These are phyloP conservation scores for Rhingia campestris DNA, from an alignment of 2,888 invertebrate species.

Conservation along the genomic window DNA sequence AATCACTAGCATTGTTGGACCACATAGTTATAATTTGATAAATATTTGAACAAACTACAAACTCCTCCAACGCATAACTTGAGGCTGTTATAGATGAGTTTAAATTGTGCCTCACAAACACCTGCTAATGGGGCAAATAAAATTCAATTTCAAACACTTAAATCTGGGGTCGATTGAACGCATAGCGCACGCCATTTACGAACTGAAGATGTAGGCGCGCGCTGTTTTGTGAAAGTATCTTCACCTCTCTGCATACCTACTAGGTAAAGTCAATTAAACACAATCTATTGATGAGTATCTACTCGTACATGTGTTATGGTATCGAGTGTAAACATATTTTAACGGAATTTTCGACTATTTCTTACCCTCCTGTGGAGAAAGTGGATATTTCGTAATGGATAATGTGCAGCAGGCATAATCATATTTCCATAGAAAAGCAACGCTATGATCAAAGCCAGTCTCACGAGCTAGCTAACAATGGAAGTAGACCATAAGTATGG, in stretches of 20 bases:
- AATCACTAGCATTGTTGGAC: slow-evolving; percentile 2
- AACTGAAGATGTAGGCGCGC: slow-evolving; percentile 15
- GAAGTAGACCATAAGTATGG: slow-evolving; percentile 1
- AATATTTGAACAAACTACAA: slow-evolving; percentile 29
- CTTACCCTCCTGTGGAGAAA: slow-evolving; percentile 38
- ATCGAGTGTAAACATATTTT: slow-evolving; percentile 18
- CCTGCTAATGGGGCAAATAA: slow-evolving; percentile 60
- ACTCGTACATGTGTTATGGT: slow-evolving; percentile 8
- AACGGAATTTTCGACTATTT: slow-evolving; percentile 24
- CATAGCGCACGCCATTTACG: slow-evolving; percentile 23
- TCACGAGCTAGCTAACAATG: slow-evolving; percentile 13
- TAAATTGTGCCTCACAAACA: slow-evolving; percentile 42
- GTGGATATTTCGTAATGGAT: slow-evolving; percentile 44
- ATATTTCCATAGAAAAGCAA: slow-evolving; percentile 27
- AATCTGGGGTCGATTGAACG: slow-evolving; percentile 30
- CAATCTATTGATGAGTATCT: slow-evolving; percentile 14
- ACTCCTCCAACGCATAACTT: slow-evolving; percentile 10
- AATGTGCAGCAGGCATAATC: slow-evolving; percentile 35
- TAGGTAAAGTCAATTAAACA: slow-evolving; percentile 25
- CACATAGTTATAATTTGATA: slow-evolving; percentile 39
- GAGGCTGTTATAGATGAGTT: slow-evolving; percentile 22
- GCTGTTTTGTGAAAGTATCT: slow-evolving; percentile 57
- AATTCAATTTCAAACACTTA: slow-evolving; percentile 31
- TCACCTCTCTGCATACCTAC: slow-evolving; percentile 1
- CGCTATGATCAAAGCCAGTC: slow-evolving; percentile 18